Evolutionary conservation across 1,140 invertebrate species (phyloP).

Genomic region (Solen grandis): DNA sequence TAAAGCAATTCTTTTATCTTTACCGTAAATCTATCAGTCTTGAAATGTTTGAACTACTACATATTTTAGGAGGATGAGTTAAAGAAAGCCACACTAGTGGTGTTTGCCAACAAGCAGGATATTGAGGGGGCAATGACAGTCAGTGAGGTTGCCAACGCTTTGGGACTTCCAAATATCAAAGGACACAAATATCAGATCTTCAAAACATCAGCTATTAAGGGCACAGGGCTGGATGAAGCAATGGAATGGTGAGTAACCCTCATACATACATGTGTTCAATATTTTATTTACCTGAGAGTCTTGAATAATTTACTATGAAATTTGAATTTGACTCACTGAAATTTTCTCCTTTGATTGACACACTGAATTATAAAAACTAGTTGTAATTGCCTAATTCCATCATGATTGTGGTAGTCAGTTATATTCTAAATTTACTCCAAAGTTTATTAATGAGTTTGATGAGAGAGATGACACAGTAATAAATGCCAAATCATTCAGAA

Average conservation of each 20-base stretch:
- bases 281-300: background rate
- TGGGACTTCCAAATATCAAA: constrained; percentile 96
- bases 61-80: constrained; percentile 99
- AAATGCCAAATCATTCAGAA: too few species aligned
- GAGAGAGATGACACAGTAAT: too few species aligned
- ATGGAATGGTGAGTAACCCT: constrained; percentile 93
- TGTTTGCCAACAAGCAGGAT: constrained; percentile 99
- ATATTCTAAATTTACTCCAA: background rate
- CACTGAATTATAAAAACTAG: background rate
- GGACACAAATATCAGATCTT: constrained; percentile 99
- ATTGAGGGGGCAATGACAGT: constrained; percentile 98
- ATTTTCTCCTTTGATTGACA: background rate
- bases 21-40: too few species aligned
- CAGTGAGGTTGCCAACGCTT: constrained; percentile 97
- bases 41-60: too few species aligned
- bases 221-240: constrained; percentile 98
- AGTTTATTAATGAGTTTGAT: too few species aligned
- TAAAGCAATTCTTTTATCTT: too few species aligned
- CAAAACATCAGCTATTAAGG: constrained; percentile 98
- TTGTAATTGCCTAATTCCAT: background rate
- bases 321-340: too few species aligned
- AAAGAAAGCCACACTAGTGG: constrained; percentile 95
- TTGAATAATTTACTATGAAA: background rate
- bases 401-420: background rate
- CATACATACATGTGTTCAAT: background rate